Conservation (phyloP, 1,140 invertebrate genomes). For the Euwallacea fornicatus region DNA sequence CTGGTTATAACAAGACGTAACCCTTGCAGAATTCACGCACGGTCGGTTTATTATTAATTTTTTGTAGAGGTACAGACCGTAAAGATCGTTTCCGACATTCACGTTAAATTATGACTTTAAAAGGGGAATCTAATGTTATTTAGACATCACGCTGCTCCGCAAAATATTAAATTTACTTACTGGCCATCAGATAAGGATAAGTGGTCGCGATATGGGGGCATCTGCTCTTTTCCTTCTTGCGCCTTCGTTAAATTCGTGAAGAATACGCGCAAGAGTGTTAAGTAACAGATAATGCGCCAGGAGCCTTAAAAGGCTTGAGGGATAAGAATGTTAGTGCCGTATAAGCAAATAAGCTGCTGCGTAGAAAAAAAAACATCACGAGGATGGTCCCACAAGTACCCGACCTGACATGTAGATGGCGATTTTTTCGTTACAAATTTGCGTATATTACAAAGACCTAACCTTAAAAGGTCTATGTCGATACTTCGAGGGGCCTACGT, state of each 20-base stretch:
- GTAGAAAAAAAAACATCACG: too few species aligned
- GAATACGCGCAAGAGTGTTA: neutral
- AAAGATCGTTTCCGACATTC: conserved; percentile 28
- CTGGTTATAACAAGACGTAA: conserved; percentile 25
- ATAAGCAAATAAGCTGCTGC: too few species aligned
- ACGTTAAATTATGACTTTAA: conserved; percentile 13
- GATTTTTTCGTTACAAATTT: too few species aligned
- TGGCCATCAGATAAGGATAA: neutral
- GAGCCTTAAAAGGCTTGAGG: neutral
- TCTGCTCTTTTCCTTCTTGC: too few species aligned
- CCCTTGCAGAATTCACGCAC: conserved; percentile 34
- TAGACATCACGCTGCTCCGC: neutral
- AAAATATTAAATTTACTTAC: neutral
- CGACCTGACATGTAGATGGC: too few species aligned
- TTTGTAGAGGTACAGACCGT: conserved; percentile 18
- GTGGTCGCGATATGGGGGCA: too few species aligned
- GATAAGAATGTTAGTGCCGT: too few species aligned
- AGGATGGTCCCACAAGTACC: too few species aligned
- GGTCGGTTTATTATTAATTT: conserved; percentile 35
- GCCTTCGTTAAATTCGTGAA: neutral
- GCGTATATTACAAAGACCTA: too few species aligned
- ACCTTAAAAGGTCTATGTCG: too few species aligned
- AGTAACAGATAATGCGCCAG: neutral
- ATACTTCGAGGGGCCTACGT: too few species aligned
- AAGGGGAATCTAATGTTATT: neutral